Evolutionary conservation across 1,140 invertebrate genomes (phyloP).

Genomic region (Conopomorpha cramerella): DNA sequence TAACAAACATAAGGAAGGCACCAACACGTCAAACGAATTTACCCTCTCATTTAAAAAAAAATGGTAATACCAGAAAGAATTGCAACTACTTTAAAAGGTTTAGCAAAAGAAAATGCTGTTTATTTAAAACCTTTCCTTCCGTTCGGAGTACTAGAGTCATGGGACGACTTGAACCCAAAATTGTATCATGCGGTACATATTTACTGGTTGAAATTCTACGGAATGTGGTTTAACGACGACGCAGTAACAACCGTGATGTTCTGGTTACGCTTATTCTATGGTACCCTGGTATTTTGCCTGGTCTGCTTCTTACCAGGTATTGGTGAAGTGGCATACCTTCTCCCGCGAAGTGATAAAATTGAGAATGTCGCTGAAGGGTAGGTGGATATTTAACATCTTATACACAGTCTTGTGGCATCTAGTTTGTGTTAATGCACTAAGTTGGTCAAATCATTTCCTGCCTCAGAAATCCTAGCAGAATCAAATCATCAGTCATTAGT

Average conservation of each 20-base stretch:
- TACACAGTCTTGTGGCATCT: too few relatives aligned
- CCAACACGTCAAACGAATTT: too few relatives aligned
- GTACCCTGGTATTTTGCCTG: constrained; percentile 34
- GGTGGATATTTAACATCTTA: constrained; percentile 11
- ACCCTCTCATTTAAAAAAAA: constrained; percentile 4
- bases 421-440: too few relatives aligned
- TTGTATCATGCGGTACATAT: constrained; percentile 48
- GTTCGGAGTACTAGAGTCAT: constrained; percentile 31
- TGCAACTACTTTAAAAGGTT: constrained; percentile 21
- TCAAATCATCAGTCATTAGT: too few relatives aligned
- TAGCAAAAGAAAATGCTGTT: constrained; percentile 19
- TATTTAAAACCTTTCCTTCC: constrained; percentile 24
- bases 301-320: constrained; percentile 46
- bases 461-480: too few relatives aligned
- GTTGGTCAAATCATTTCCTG: too few relatives aligned
- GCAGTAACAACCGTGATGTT: constrained; percentile 19
- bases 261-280: constrained; percentile 38
- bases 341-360: constrained; percentile 39
- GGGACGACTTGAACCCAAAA: constrained; percentile 37
- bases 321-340: constrained; percentile 46
- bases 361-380: constrained; percentile 53
- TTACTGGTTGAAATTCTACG: constrained; percentile 55
- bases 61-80: too few relatives aligned
- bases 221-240: constrained; percentile 46
- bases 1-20: too few relatives aligned